Conservation (phyloP, 2,797 vertebrate genomes). For the Tragelaphus eurycerus region DNA sequence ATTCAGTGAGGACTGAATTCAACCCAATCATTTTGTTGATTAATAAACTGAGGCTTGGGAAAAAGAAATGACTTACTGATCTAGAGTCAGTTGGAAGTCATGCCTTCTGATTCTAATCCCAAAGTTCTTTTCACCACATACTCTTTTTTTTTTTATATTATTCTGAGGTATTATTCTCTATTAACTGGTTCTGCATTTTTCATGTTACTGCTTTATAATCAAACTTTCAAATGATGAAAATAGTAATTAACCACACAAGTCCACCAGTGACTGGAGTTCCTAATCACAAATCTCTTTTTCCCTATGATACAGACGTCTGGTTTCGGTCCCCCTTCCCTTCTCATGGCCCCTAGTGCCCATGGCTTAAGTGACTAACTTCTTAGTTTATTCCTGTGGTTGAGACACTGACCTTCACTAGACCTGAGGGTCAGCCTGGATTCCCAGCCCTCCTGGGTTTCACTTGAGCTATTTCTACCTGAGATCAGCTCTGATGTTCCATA, state of each 20-base stretch:
- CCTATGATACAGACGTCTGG: background rate
- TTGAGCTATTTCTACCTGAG: background rate
- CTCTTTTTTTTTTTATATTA: background rate
- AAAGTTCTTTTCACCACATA: background rate
- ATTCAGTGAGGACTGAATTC: background rate
- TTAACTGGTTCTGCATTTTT: background rate
- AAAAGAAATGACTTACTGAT: background rate
- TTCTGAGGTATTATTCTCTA: background rate
- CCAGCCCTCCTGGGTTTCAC: background rate
- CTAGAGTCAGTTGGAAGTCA: background rate
- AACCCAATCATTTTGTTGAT: background rate
- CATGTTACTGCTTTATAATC: background rate
- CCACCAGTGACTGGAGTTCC: background rate
- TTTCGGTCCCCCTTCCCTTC: background rate
- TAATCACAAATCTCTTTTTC: background rate
- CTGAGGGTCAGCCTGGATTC: background rate
- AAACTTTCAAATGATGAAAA: background rate
- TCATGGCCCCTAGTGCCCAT: background rate
- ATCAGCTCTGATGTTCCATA: background rate
- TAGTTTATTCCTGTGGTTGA: background rate
- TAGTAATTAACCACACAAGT: background rate
- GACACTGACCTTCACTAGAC: background rate
- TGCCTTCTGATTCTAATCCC: background rate
- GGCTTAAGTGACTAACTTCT: background rate
- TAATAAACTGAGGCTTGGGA: background rate